A percentile compares a stretch with the other conserved stretches of the same genome.
phyloP scores from a whole-genome alignment of 2,113 vertebrate species.

The Apteryx owenii region DNA sequence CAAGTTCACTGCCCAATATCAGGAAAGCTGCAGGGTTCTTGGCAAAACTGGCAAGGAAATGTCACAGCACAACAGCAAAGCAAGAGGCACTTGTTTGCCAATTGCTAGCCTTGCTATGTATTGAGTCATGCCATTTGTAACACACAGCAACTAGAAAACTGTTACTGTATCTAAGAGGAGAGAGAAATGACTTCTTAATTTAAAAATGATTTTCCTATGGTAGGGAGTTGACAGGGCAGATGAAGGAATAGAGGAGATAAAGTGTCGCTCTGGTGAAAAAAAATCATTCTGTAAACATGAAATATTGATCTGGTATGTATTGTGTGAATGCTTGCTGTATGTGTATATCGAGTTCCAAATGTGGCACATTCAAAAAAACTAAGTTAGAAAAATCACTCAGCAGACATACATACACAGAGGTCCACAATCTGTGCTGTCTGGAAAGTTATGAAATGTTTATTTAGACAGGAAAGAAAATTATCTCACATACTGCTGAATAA shows the following conservation, averaged over 20 bases:
- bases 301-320: slow-evolving; percentile 58
- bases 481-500: neutral
- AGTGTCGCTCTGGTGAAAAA: neutral
- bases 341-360: slow-evolving; percentile 26
- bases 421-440: neutral
- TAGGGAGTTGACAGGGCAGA: slow-evolving; percentile 48
- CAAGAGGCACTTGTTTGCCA: neutral
- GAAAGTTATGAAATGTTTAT: slow-evolving; percentile 21
- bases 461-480: neutral
- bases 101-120: neutral
- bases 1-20: slow-evolving; percentile 1
- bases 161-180: slow-evolving; percentile 24
- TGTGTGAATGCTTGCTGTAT: neutral
- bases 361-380: slow-evolving; percentile 38
- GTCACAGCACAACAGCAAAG: neutral
- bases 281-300: slow-evolving; percentile 59
- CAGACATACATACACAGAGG: neutral
- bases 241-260: slow-evolving; percentile 47
- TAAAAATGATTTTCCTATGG: slow-evolving; percentile 45
- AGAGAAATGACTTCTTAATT: slow-evolving; percentile 65
- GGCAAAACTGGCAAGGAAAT: neutral
- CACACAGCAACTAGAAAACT: slow-evolving; percentile 2
- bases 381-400: slow-evolving; percentile 43
- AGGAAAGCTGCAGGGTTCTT: neutral
- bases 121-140: neutral